Base-by-base conservation (phyloP, 2,113 vertebrate genomes). In the Morone saxatilis region DNA sequence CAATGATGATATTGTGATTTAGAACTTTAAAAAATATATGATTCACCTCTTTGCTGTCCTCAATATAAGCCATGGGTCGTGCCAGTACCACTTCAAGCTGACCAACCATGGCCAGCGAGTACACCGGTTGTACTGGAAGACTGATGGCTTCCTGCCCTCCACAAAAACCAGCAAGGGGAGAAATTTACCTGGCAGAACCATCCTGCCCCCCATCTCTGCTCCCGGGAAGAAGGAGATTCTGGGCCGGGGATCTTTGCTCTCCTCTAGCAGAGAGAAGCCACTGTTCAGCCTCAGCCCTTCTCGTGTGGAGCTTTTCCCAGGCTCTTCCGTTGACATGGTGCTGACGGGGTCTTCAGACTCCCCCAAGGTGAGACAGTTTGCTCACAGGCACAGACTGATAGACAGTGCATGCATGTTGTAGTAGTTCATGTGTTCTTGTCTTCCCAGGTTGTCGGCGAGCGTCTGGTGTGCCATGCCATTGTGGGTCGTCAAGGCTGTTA, bases 101-200 rank as follows among this genome's bases (percentile, higher is more conserved):
- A 97, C 91, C 0, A 99, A 99, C 78, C 81, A 51, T 6, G 97
- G 98, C 1, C 88, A 89, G 0, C 93, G 93, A 0, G 70, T 71
- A 8, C 96, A 97, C 53, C 94, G 88, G 67, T 84, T 99, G 6
- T 95, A 90, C 84, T 99, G 98, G 97, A 89, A 86, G 25, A 95
- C 71, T 0, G 93, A 96, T 22, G 91, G 87, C 16, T 95, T 94
- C 14, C 4, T 38, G 14, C 67, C 78, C 41, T 36, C 71, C 8
- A 45, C 72, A 20, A 77, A 69, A 40, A 51, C 56, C 6, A 0
- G 60, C 47, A 53, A n/a, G 13, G 19, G 4, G 1, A 25, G 13
- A 31, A 78, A 14, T 22, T 17, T 89, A 40, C 71, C 84, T 13
- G 89, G 81, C 43, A 66, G 5, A 12, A 65, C 7, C 4, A 45